Percentiles rank a stretch among this genome's conserved stretches.
phyloP scores from a whole-genome alignment of 2,888 invertebrate genomes.

The Tanytarsus gracilentus region DNA sequence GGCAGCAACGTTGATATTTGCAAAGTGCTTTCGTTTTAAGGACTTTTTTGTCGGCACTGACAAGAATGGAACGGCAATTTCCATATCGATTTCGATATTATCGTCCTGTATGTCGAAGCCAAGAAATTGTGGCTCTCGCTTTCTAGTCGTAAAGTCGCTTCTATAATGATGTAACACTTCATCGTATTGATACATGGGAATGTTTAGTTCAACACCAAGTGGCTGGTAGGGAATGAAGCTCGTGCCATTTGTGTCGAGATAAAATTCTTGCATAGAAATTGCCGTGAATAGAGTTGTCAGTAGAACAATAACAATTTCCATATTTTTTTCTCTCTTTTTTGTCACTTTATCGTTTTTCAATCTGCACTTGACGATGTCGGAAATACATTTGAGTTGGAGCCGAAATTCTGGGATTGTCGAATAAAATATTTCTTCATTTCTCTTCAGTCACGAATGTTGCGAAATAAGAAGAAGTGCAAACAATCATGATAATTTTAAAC shows the following conservation, averaged over 20 bases:
- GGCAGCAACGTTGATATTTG: conserved; percentile 14
- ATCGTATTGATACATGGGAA: conserved; percentile 4
- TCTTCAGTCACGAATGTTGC: too few relatives aligned
- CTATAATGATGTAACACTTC: conserved; percentile 9
- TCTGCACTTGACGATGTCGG: not conserved
- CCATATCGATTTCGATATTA: conserved; percentile 21
- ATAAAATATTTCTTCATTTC: too few relatives aligned
- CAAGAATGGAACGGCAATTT: conserved; percentile 7
- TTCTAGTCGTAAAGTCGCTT: conserved; percentile 10
- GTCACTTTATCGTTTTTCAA: not conserved
- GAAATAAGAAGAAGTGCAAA: too few relatives aligned
- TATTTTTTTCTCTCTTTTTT: not conserved
- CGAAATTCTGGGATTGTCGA: not conserved
- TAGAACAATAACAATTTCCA: not conserved
- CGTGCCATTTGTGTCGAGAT: not conserved
- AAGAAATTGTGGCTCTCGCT: conserved; percentile 17
- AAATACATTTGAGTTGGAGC: not conserved
- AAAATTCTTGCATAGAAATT: conserved; percentile 3
- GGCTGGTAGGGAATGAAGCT: not conserved
- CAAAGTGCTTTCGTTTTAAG: not conserved
- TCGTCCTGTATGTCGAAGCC: conserved; percentile 14
- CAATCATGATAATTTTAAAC: too few relatives aligned
- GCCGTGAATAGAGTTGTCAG: not conserved
- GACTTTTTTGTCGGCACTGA: conserved; percentile 8
- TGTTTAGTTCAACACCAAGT: not conserved